phyloP scores from a whole-genome alignment of 1,140 invertebrate species.

The Dufourea novaeangliae region DNA sequence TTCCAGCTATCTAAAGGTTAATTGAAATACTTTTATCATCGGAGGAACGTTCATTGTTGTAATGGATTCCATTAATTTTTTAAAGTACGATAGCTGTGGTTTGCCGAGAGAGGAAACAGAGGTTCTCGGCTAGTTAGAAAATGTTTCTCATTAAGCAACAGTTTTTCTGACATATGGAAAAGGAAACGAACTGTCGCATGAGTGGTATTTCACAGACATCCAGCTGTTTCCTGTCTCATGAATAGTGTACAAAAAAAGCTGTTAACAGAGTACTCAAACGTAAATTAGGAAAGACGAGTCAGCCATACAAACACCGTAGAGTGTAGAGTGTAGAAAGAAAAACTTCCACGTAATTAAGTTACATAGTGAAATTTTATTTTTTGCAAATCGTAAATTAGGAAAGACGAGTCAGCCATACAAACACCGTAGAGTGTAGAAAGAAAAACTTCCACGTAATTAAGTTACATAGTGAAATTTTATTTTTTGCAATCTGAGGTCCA shows the following conservation, averaged over 20 bases:
- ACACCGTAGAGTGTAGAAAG: neutral
- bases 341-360: no score
- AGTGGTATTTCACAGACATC: neutral
- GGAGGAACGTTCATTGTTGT: neutral
- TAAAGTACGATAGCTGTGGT: neutral
- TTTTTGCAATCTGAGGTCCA: no score
- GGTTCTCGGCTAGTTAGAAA: neutral
- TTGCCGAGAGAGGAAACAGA: neutral
- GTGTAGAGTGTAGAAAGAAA: no score
- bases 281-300: neutral
- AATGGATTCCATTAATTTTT: neutral
- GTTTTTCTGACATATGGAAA: neutral
- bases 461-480: no score
- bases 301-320: neutral
- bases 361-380: no score
- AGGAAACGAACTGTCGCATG: neutral
- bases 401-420: neutral
- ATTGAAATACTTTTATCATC: no score
- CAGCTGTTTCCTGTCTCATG: neutral
- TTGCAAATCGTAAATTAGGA: neutral
- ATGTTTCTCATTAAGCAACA: neutral
- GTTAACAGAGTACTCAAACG: neutral
- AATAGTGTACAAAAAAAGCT: neutral
- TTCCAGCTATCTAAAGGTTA: no score
- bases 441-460: no score